Base-by-base conservation (phyloP, 2,113 vertebrate species). In the pig (Sus scrofa) region DNA sequence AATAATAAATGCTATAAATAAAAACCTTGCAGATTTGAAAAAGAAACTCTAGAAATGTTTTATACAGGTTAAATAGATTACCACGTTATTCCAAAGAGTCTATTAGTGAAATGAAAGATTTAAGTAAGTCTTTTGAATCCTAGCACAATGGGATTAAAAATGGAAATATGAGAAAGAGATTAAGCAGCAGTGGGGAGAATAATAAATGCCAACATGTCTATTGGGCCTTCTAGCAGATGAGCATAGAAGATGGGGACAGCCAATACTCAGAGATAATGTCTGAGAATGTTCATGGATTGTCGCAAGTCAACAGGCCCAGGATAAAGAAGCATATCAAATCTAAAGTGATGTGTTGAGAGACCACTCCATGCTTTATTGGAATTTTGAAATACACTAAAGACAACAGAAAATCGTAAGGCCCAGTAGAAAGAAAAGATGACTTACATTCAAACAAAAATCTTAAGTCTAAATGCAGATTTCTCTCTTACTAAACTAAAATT, bases 351-450 rank as follows among this genome's bases (percentile, higher is more conserved):
- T 67, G 58, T 88, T 84, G 65, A 78, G 94, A 77, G 3, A 79
- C 2, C 44, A 58, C 20, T 50, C 15, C 7, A 50, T 37, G 30
- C 0, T n/a, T 63, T 10, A 44, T 8, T 56, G 7, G 62, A 77
- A 32, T 65, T 92, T 44, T 88, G 54, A 78, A 89, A 94, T 75
- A 81, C 24, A 56, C 67, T 44, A 71, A 94, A 92, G 2, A 82
- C 3, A 50, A 13, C 5, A 39, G 9, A 84, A 78, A 71, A 27
- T 78, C n/a, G 7, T 26, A 79, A 77, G 60, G 16, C 2, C 2
- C 34, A 87, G 78, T 15, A 71, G 83, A 94, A 54, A 91, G 32
- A 86, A 91, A 63, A 91, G 4, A 83, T 19, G 26, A 91, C 6
- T 92, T 52, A 68, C 26, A 26, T 37, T 60, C 26, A 26, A n/a